Evolutionary conservation across 2,113 vertebrate genomes (phyloP).

Genomic region (Crotophaga sulcirostris): DNA sequence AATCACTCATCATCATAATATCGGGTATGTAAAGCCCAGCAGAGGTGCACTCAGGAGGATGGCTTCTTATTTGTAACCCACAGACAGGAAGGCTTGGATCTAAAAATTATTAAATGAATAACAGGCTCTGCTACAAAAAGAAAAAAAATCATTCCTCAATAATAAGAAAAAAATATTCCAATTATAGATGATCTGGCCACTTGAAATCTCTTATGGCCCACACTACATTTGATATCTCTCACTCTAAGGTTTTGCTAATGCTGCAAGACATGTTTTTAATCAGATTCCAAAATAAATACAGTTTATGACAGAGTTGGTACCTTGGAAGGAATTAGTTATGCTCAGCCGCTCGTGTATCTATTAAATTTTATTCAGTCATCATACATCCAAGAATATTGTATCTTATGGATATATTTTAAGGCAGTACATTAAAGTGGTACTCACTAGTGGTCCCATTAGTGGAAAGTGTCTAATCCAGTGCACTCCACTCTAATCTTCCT

Average conservation of each 20-base stretch:
- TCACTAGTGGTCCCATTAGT: slow-evolving; percentile 39
- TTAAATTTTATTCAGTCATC: background rate
- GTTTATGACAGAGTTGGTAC: background rate
- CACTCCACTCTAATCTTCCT: background rate
- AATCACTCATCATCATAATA: background rate
- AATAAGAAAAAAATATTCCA: background rate
- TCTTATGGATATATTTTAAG: background rate
- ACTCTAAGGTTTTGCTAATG: slow-evolving; percentile 12
- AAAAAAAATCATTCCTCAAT: background rate
- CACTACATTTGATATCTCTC: background rate
- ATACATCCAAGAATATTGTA: background rate
- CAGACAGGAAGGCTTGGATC: background rate
- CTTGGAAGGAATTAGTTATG: slow-evolving; percentile 40
- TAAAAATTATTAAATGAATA: background rate
- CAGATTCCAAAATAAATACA: slow-evolving; percentile 45
- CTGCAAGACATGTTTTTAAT: slow-evolving; percentile 33
- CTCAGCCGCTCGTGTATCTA: background rate
- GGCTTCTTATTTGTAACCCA: background rate
- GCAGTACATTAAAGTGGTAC: slow-evolving; percentile 6
- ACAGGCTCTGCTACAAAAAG: background rate
- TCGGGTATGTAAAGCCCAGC: background rate
- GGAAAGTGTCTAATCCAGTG: background rate
- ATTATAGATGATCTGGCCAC: background rate
- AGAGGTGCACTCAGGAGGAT: background rate
- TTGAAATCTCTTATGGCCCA: background rate